Base-by-base conservation (phyloP, 2,113 vertebrate species). In the Neoarius graeffei region DNA sequence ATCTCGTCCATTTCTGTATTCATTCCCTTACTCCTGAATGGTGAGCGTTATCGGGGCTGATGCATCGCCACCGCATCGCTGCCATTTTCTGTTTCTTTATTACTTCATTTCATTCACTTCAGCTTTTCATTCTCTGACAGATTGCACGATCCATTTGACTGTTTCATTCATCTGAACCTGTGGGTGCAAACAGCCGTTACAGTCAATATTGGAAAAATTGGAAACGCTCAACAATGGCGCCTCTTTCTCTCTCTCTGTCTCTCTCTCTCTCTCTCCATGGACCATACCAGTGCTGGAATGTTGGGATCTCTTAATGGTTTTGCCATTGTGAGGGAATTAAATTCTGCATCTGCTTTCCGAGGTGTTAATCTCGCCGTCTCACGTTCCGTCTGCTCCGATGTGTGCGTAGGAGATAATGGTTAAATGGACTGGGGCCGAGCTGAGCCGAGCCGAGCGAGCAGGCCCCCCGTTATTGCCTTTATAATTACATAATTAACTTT, bases 401-500 rank as follows among this genome's bases (percentile, higher is more conserved):
- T 99, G 98, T 97, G 95, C 94, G 95, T 94, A 94, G 97, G 98
- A 99, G 98, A 99, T 99, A 99, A 99, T 99, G 98, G 98, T 99
- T 98, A 99, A 99, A 99, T 97, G 96, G 96, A 97, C 97, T 97
- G 97, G 98, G 97, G 97, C 97, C 98, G 98, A 97, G 97, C 98
- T 97, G 99, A 98, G 97, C 98, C 6, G 54, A 30, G 56, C 56
- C 5, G 57, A 81, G 80, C 80, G 99, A 98, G 97, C 97, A 97
- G 97, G 96, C 95, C 98, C 97, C 96, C 96, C 97, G 97, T 99
- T 99, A 99, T 98, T 99, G 98, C 98, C 97, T 99, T 98, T 98
- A 99, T 99, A 99, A 99, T 99, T 98, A 98, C 98, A 99, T 98
- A 99, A 99, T 99, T 99, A 99, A 99, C 97, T 99, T 99, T 99